Conservation (phyloP, 2,888 invertebrate genomes). For the Ectropis crepuscularia region DNA sequence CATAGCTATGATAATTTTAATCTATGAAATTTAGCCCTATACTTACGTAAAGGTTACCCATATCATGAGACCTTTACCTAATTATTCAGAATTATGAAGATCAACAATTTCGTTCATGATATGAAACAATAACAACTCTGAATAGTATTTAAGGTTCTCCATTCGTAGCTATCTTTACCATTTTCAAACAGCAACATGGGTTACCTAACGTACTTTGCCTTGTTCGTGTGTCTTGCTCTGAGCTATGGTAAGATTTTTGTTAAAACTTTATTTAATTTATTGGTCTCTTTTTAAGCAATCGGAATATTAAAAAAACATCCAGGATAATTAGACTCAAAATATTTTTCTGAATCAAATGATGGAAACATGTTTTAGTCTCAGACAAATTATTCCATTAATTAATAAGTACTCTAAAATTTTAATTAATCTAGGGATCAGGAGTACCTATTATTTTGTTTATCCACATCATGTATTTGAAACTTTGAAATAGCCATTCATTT, state of each 20-base stretch:
- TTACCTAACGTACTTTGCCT: slow-evolving; percentile 21
- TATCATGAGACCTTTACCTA: slow-evolving; percentile 9
- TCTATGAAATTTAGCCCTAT: background rate
- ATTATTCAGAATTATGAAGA: slow-evolving; percentile 11
- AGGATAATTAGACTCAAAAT: too few relatives aligned
- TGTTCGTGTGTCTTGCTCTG: slow-evolving; percentile 18
- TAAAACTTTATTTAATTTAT: background rate
- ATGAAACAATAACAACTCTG: background rate
- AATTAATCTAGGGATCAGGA: too few relatives aligned
- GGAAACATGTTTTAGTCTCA: too few relatives aligned
- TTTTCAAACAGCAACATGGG: slow-evolving; percentile 20
- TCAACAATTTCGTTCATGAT: slow-evolving; percentile 15
- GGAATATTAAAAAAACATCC: too few relatives aligned
- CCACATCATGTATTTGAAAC: too few relatives aligned
- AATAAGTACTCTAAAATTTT: too few relatives aligned
- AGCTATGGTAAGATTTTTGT: slow-evolving; percentile 23
- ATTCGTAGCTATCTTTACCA: background rate
- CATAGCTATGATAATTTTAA: background rate
- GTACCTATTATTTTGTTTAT: too few relatives aligned
- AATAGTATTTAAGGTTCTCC: slow-evolving; percentile 14
- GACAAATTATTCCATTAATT: too few relatives aligned
- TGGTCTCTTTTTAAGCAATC: too few relatives aligned
- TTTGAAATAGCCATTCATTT: too few relatives aligned
- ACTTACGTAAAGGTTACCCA: background rate
- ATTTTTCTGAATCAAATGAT: too few relatives aligned